phyloP scores from a whole-genome alignment of 2,113 vertebrate genomes.

The Atractosteus spatula region DNA sequence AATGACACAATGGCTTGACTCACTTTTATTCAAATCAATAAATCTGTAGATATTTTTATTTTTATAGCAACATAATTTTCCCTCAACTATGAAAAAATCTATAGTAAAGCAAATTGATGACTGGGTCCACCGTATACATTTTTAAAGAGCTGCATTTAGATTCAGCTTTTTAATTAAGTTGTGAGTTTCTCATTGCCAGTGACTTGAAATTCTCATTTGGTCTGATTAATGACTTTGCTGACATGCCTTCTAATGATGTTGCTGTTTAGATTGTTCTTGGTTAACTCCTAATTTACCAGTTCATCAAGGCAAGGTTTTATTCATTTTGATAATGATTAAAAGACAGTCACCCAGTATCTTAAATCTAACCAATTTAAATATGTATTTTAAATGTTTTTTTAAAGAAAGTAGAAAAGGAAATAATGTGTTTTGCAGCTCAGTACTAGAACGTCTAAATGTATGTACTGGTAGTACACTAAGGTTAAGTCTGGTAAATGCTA shows the following conservation, averaged over 20 bases:
- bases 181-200: conserved; percentile 29
- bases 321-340: conserved; percentile 49
- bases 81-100: conserved; percentile 10
- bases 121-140: conserved; percentile 8
- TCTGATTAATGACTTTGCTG: conserved; percentile 29
- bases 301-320: conserved; percentile 30
- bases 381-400: conserved; percentile 38
- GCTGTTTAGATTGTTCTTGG: conserved; percentile 37
- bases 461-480: not conserved
- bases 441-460: too few relatives aligned
- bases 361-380: conserved; percentile 60
- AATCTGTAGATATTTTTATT: conserved; percentile 2
- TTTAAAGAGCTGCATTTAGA: conserved; percentile 15
- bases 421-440: not conserved
- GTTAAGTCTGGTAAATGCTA: not conserved
- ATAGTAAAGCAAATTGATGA: conserved; percentile 9
- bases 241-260: conserved; percentile 29
- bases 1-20: conserved; percentile 6
- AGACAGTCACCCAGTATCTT: conserved; percentile 49
- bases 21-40: conserved; percentile 15
- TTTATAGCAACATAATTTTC: conserved; percentile 12
- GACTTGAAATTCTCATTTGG: conserved; percentile 35
- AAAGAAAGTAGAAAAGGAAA: conserved; percentile 36
- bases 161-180: conserved; percentile 34
- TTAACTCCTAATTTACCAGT: conserved; percentile 49